Percentiles rank a stretch among this genome's conserved stretches.
Evolutionary conservation across 2,888 invertebrate genomes (phyloP).

Genomic region (Drosophila lacicola): DNA sequence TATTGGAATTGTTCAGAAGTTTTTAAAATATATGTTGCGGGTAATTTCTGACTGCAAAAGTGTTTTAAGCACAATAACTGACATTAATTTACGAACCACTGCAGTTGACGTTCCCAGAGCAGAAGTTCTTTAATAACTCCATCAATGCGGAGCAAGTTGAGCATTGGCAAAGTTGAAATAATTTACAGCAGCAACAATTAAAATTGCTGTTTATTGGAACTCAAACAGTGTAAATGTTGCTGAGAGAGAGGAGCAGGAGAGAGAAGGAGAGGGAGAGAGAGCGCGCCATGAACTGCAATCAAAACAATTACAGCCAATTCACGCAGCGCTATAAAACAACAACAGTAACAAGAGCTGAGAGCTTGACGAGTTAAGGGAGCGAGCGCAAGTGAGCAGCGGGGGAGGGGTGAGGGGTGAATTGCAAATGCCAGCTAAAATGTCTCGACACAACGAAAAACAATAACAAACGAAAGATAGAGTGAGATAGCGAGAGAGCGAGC

Average conservation of each 20-base stretch:
- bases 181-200: slow-evolving; percentile 49
- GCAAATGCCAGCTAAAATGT: slow-evolving; percentile 2
- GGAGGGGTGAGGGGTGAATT: neutral
- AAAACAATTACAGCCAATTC: slow-evolving; percentile 80
- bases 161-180: slow-evolving; percentile 41
- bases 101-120: neutral
- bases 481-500: neutral
- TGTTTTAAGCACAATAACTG: neutral
- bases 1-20: too few relatives aligned
- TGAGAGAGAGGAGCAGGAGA: neutral
- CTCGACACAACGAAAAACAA: neutral
- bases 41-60: too few relatives aligned
- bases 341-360: slow-evolving; percentile 27
- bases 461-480: too few relatives aligned
- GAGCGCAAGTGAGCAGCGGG: neutral
- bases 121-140: slow-evolving; percentile 22
- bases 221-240: slow-evolving; percentile 14
- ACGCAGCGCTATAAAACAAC: slow-evolving; percentile 62
- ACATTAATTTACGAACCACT: neutral
- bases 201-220: slow-evolving; percentile 60
- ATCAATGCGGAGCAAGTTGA: slow-evolving; percentile 24
- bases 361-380: neutral
- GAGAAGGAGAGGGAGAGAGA: neutral
- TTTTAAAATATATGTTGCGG: too few relatives aligned
- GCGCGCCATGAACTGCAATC: slow-evolving; percentile 77